Conservation (phyloP, 2,888 invertebrate species). For the Nyleta sp. region DNA sequence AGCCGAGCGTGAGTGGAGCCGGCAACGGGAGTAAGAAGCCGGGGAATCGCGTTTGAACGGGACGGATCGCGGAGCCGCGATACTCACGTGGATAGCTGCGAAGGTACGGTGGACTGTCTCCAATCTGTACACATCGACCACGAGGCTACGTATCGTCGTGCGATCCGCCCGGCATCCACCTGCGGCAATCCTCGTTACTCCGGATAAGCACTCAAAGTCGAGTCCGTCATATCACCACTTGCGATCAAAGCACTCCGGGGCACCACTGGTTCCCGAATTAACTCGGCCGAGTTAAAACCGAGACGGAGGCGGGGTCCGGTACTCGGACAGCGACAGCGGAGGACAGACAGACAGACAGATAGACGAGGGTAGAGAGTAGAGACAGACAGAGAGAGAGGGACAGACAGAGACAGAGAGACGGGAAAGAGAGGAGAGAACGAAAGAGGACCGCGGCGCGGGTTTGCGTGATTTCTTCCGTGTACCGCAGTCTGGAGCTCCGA, state of each 20-base stretch:
- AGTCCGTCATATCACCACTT: slow-evolving; percentile 38
- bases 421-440: slow-evolving; percentile 20
- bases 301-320: too few species aligned
- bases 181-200: slow-evolving; percentile 21
- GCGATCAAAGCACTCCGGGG: slow-evolving; percentile 45
- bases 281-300: slow-evolving; percentile 12
- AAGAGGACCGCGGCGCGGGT: slow-evolving; percentile 42
- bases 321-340: too few species aligned
- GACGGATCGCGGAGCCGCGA: too few species aligned
- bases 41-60: too few species aligned
- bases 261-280: slow-evolving; percentile 34
- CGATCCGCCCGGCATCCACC: slow-evolving; percentile 50
- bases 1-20: too few species aligned
- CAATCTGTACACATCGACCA: slow-evolving; percentile 63
- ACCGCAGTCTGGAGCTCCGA: slow-evolving; percentile 65
- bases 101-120: slow-evolving; percentile 47
- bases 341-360: slow-evolving; percentile 4
- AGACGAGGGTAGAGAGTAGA: slow-evolving; percentile 14
- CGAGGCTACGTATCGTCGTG: slow-evolving; percentile 44
- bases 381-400: slow-evolving; percentile 19
- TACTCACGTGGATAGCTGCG: slow-evolving; percentile 66
- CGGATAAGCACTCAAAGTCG: slow-evolving; percentile 32
- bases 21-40: too few species aligned
- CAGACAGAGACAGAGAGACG: slow-evolving; percentile 15
- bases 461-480: slow-evolving; percentile 57